phyloP scores from a whole-genome alignment of 2,888 invertebrate genomes.

The Tribolium freemani region DNA sequence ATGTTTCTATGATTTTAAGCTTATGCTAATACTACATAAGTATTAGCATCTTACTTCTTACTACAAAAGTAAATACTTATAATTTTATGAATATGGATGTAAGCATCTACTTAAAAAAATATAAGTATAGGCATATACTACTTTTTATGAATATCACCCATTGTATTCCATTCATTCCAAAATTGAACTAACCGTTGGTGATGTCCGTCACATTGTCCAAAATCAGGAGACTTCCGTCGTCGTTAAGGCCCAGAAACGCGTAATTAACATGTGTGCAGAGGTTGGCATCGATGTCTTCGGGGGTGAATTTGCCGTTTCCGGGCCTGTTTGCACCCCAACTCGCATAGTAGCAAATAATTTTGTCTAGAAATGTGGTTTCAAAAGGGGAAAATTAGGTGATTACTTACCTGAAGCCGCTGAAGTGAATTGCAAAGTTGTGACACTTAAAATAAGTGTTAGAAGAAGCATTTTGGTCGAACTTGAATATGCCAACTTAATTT shows the following conservation, averaged over 20 bases:
- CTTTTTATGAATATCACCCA: too few species aligned
- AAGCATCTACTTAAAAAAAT: too few species aligned
- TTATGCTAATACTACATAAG: too few species aligned
- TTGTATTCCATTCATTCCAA: too few species aligned
- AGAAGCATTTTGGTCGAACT: neutral
- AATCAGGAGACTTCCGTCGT: conserved; percentile 53
- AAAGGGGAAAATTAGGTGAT: too few species aligned
- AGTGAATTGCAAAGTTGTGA: neutral
- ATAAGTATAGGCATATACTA: too few species aligned
- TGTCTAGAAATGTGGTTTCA: conserved; percentile 36
- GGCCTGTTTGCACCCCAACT: conserved; percentile 49
- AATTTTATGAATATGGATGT: too few species aligned
- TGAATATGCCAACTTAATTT: neutral
- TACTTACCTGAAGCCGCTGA: conserved; percentile 59
- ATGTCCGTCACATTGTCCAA: conserved; percentile 48
- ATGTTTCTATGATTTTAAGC: too few species aligned
- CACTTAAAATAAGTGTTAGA: neutral
- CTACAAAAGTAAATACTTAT: too few species aligned
- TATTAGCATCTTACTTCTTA: too few species aligned
- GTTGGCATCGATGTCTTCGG: conserved; percentile 51
- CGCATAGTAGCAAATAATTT: conserved; percentile 55
- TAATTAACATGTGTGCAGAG: conserved; percentile 55
- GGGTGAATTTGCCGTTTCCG: conserved; percentile 42
- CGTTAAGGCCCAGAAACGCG: conserved; percentile 52
- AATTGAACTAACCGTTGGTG: conserved; percentile 34